Evolutionary conservation across 2,113 vertebrate species (phyloP).

Genomic region (Gobiocypris rarus): DNA sequence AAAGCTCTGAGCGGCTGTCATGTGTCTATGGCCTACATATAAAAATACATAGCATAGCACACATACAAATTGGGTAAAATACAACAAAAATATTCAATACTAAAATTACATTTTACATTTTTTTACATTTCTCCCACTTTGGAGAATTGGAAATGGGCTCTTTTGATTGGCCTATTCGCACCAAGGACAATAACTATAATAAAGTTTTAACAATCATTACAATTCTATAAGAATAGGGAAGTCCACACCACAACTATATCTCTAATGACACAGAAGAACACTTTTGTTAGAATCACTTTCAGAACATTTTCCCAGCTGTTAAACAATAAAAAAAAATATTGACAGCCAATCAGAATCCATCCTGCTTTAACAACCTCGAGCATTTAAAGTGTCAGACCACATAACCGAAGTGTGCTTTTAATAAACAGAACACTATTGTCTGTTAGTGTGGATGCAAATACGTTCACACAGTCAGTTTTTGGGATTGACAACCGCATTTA

Average conservation of each 20-base stretch:
- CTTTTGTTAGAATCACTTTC: not conserved
- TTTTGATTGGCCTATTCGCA: not conserved
- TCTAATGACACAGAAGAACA: not conserved
- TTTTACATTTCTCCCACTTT: not conserved
- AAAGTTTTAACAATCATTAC: too few species aligned
- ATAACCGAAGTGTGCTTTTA: not conserved
- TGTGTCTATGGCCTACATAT: not conserved
- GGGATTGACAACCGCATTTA: too few species aligned
- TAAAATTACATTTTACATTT: not conserved
- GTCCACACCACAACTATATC: not conserved
- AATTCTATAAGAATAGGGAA: not conserved
- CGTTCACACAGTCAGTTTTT: too few species aligned
- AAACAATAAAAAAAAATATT: not conserved
- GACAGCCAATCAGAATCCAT: not conserved
- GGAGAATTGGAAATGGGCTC: too few species aligned
- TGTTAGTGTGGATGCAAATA: not conserved
- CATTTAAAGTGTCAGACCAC: not conserved
- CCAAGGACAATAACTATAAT: not conserved
- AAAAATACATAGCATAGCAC: too few species aligned
- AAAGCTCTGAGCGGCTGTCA: not conserved
- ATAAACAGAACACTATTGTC: not conserved
- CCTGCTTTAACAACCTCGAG: too few species aligned
- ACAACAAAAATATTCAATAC: not conserved
- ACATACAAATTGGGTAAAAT: too few species aligned
- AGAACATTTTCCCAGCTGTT: not conserved